These are phyloP conservation scores for Cariama cristata DNA, from an alignment of 2,113 vertebrate species.

Conservation along the genomic window DNA sequence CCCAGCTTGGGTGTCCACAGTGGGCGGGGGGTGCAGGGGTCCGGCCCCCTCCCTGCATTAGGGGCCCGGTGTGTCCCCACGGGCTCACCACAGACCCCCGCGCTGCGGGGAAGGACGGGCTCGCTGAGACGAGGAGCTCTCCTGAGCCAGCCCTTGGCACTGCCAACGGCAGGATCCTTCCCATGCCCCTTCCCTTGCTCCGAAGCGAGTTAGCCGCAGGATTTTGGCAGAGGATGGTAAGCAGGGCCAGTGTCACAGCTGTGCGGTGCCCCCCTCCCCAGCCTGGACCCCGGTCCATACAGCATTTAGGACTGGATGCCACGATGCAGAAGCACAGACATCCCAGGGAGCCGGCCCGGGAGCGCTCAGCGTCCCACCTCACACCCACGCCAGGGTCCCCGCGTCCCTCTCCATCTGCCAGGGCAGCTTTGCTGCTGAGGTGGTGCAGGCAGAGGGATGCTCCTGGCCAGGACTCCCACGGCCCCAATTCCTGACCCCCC, in stretches of 20 bases:
- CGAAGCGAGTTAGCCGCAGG: fast-evolving
- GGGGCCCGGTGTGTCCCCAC: neutral
- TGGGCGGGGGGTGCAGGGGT: fast-evolving
- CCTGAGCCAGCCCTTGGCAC: neutral
- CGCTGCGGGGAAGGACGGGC: neutral
- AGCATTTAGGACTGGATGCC: fast-evolving
- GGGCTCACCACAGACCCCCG: neutral
- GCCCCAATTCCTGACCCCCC: neutral
- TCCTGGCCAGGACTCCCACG: neutral
- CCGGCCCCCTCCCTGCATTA: neutral
- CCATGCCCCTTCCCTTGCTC: neutral
- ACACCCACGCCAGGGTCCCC: fast-evolving
- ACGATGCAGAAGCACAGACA: neutral
- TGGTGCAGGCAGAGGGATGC: neutral
- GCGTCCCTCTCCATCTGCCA: neutral
- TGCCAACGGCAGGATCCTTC: fast-evolving
- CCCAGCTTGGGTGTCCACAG: fast-evolving
- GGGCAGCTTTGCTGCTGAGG: neutral
- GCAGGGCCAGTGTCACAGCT: neutral
- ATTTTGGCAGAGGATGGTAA: neutral
- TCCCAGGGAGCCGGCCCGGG: neutral
- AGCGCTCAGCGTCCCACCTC: neutral
- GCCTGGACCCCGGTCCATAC: fast-evolving
- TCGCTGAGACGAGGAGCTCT: neutral
- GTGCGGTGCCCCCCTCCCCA: neutral